Evolutionary conservation across 2,797 vertebrate genomes (phyloP), one percentile per base, ranked within the genome.

Genomic region (Mergus octosetaceus): DNA sequence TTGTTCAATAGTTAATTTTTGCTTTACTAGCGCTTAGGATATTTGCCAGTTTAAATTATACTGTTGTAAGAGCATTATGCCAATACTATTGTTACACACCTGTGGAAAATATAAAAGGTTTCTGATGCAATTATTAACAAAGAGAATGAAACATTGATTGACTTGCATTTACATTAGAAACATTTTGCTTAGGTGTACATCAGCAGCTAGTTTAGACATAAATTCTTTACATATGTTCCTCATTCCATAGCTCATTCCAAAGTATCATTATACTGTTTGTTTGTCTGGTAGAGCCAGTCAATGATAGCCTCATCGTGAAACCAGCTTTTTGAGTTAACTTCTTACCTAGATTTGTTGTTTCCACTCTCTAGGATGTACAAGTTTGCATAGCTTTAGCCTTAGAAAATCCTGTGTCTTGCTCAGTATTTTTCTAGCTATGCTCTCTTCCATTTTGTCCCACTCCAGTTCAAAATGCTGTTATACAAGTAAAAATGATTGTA

Each of bases 341-440:
- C 71, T 94, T 89, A 21, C 76, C 36, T 78, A 77, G 36, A 61
- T 91, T 83, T 89, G 9, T 83, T 92, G 24, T 34, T 87, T 85
- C 41, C 47, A 34, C 54, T 78, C 36, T 73, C 32, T 64, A 54
- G 43, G 92, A 54, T 0, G 2, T 61, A 60, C 5, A 6, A 13
- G 5, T 74, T 90, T 83, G 28, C 45, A 85, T 81, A 89, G 25
- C 36, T 87, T 83, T 65, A 91, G 10, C 43, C 24, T 75, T 89
- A 10, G 15, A 58, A 89, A 66, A 21, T 47, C 54, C 6, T 30
- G 24, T 2, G 58, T 85, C 36, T 81, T 84, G 30, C 30, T 71
- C 3, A 62, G 45, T 85, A 65, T 13, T 49, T 53, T 91, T 83
- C 54, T 87, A 27, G 11, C 38, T 13, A 6, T 16, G 7, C 4